Percentiles rank a stretch among this genome's conserved stretches.
These are phyloP conservation scores for Neolamprologus devosi DNA, from an alignment of 2,113 vertebrate genomes.

Conservation along the genomic window DNA sequence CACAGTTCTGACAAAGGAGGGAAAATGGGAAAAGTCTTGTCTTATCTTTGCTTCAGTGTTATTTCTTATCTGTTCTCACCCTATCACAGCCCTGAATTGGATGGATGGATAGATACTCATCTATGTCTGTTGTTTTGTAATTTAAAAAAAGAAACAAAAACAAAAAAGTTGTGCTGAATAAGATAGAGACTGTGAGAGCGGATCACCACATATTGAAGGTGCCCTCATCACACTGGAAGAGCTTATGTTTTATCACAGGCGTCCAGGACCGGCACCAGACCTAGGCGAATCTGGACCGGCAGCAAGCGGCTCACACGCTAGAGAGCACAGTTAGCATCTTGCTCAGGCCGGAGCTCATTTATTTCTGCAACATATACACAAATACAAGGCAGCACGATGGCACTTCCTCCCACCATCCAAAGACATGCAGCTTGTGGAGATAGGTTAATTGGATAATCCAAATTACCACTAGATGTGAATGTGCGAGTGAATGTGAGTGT, in stretches of 20 bases:
- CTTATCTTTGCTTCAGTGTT: neutral
- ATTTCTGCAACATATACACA: neutral
- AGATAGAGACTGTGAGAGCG: neutral
- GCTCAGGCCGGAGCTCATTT: neutral
- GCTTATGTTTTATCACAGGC: neutral
- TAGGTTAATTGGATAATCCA: neutral
- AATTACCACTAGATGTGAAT: neutral
- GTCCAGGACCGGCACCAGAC: neutral
- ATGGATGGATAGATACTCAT: neutral
- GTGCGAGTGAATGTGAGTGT: neutral
- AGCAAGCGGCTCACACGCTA: neutral
- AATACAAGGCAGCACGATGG: neutral
- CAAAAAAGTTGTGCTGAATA: neutral
- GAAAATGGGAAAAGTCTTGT: neutral
- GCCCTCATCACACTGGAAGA: neutral
- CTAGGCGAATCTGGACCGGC: neutral
- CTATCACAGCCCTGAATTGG: neutral
- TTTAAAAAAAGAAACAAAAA: neutral
- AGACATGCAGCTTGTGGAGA: neutral
- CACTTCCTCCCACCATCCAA: neutral
- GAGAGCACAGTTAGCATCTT: rapidly evolving
- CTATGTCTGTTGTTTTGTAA: neutral
- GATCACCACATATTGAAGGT: neutral
- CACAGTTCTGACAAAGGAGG: neutral
- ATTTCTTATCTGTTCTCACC: neutral